phyloP scores from a whole-genome alignment of 2,888 invertebrate genomes.

The Protonemura montana region DNA sequence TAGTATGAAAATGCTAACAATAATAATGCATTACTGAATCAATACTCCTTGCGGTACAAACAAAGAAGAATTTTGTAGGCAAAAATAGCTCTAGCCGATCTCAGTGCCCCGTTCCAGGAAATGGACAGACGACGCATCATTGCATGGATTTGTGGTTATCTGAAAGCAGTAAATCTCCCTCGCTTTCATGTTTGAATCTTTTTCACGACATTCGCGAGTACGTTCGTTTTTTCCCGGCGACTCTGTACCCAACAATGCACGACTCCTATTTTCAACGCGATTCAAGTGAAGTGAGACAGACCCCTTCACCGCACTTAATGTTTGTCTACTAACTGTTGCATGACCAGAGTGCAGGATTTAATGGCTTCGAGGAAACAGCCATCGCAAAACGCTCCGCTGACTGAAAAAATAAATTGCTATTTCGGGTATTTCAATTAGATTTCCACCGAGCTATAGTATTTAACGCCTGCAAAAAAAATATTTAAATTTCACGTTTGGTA shows the following conservation, averaged over 20 bases:
- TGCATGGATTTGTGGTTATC: neutral
- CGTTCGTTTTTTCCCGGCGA: neutral
- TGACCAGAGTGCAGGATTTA: neutral
- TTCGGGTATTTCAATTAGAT: neutral
- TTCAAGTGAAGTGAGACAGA: neutral
- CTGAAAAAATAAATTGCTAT: neutral
- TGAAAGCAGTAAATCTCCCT: neutral
- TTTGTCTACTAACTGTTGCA: neutral
- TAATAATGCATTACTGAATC: too few species aligned
- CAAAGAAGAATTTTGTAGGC: too few species aligned
- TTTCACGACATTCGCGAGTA: too few species aligned
- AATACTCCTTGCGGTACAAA: too few species aligned
- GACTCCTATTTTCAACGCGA: neutral
- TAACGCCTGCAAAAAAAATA: neutral
- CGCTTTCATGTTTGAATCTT: too few species aligned
- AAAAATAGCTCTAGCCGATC: too few species aligned
- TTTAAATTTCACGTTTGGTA: neutral
- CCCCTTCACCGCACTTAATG: neutral
- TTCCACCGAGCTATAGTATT: neutral
- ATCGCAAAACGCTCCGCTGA: neutral
- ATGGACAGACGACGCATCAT: neutral
- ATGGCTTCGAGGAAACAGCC: neutral
- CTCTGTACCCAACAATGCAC: neutral
- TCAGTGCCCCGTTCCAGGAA: neutral
- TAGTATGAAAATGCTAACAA: too few species aligned